Evolutionary conservation across 2,113 vertebrate species (phyloP).

Genomic region (Micronisus gabar): DNA sequence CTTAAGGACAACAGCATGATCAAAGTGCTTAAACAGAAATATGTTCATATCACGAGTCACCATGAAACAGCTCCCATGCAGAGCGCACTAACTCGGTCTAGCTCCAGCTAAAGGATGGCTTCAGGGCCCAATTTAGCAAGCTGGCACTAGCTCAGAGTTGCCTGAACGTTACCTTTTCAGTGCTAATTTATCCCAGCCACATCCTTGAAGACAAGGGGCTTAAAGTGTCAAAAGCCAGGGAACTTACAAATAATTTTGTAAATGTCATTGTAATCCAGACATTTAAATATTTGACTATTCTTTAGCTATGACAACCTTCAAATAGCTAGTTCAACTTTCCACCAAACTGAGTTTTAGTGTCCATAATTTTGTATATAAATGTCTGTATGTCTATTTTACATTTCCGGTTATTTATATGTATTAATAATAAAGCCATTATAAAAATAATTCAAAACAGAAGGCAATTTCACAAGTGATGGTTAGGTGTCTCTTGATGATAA

Average conservation of each 20-base stretch:
- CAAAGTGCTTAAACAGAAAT: not conserved
- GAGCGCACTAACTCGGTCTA: not conserved
- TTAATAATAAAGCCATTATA: not conserved
- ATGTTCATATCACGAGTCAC: not conserved
- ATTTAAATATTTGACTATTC: not conserved
- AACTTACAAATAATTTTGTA: not conserved
- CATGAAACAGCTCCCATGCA: not conserved
- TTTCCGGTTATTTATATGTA: not conserved
- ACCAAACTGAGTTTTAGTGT: not conserved
- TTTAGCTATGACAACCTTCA: not conserved
- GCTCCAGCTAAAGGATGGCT: not conserved
- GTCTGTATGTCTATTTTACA: not conserved
- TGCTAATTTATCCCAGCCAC: not conserved
- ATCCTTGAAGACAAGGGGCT: not conserved
- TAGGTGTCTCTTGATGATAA: not conserved
- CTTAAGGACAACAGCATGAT: not conserved
- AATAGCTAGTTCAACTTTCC: not conserved
- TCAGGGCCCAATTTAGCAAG: not conserved
- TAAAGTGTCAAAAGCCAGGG: not conserved
- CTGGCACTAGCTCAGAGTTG: not conserved
- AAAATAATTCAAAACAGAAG: not conserved
- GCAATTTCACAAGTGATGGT: not conserved
- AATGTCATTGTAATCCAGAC: not conserved
- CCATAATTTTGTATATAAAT: not conserved
- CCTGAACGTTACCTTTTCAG: not conserved